Percentiles rank a stretch among this genome's conserved stretches.
These are phyloP conservation scores for Pseudomugil gertrudae DNA, from an alignment of 2,797 vertebrate species.

Conservation along the genomic window DNA sequence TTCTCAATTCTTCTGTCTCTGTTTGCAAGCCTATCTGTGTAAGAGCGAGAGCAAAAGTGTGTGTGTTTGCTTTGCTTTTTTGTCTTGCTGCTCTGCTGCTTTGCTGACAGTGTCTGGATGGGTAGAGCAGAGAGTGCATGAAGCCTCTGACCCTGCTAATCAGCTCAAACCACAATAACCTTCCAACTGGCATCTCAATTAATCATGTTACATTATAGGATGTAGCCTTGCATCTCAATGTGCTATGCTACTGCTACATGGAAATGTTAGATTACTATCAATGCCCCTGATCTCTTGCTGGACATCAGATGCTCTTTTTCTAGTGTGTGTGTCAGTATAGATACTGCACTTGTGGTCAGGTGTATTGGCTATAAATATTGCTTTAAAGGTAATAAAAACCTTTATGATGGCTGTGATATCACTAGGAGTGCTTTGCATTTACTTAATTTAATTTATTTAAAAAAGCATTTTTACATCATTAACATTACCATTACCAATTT, in stretches of 20 bases:
- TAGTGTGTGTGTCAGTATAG: background rate
- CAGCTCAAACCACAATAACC: conserved; percentile 60
- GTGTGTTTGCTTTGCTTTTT: conserved; percentile 17
- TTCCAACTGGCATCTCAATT: conserved; percentile 55
- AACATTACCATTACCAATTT: conserved; percentile 12
- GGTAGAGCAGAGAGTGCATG: conserved; percentile 36
- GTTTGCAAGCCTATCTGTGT: conserved; percentile 4
- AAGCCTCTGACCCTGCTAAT: conserved; percentile 62
- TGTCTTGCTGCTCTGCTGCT: conserved; percentile 39
- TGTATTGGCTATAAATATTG: conserved; percentile 57
- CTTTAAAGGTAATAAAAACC: conserved; percentile 59
- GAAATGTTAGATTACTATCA: conserved; percentile 45
- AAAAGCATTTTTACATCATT: conserved; percentile 27
- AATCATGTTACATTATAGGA: conserved; percentile 45
- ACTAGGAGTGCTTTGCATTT: conserved; percentile 36
- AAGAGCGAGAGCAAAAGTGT: background rate
- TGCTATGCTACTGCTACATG: conserved; percentile 24
- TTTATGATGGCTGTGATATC: conserved; percentile 52
- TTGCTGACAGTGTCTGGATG: conserved; percentile 41
- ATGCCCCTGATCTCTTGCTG: conserved; percentile 18
- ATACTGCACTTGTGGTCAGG: conserved; percentile 11
- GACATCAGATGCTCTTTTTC: conserved; percentile 23
- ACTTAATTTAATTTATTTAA: conserved; percentile 53
- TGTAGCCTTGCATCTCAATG: conserved; percentile 46
- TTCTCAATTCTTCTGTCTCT: conserved; percentile 33